Conservation (phyloP, 2,113 vertebrate genomes). For the Hyla sarda region DNA sequence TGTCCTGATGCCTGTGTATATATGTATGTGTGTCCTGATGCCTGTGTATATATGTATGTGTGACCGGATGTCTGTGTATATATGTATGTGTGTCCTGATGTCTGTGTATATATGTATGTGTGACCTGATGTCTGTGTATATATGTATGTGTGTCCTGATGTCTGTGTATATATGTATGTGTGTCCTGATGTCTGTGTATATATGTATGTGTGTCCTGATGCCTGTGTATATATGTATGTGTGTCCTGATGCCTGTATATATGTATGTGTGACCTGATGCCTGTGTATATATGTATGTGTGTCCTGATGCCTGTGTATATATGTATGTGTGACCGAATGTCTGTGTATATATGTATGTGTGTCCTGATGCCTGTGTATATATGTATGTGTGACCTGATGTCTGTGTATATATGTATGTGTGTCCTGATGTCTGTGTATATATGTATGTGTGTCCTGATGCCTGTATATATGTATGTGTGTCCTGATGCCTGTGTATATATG, state of each 20-base stretch:
- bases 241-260: not conserved
- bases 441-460: too few relatives aligned
- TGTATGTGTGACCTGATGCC: not conserved
- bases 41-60: too few relatives aligned
- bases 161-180: not conserved
- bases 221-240: not conserved
- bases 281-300: too few relatives aligned
- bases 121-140: not conserved
- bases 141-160: not conserved
- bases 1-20: not conserved
- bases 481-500: too few relatives aligned
- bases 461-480: not conserved
- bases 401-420: not conserved
- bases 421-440: not conserved
- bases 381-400: not conserved
- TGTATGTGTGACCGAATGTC: too few relatives aligned
- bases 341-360: too few relatives aligned
- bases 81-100: too few relatives aligned
- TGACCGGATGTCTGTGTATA: too few relatives aligned
- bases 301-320: too few relatives aligned
- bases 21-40: not conserved
- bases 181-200: not conserved
- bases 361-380: not conserved
- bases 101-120: too few relatives aligned
- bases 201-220: not conserved